A percentile compares a stretch with the other conserved stretches of the same genome.
These are phyloP conservation scores for Drosophila kohkoa DNA, from an alignment of 1,140 invertebrate genomes.

Conservation along the genomic window DNA sequence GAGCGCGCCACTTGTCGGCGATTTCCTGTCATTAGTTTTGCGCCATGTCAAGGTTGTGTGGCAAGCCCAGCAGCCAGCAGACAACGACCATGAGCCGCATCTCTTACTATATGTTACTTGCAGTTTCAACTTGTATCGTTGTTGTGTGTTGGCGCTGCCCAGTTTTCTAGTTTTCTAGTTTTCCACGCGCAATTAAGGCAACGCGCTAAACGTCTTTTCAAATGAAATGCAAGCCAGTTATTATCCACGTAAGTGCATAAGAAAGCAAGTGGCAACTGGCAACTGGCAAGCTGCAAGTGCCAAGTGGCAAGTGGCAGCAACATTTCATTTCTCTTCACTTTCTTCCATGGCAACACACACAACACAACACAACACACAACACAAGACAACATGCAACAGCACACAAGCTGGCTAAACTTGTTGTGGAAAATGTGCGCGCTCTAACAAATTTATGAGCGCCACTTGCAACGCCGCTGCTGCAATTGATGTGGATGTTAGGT, in stretches of 20 bases:
- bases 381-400: slow-evolving; percentile 34
- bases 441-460: slow-evolving; percentile 78
- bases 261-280: slow-evolving; percentile 57
- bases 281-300: slow-evolving; percentile 20
- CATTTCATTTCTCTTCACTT: slow-evolving; percentile 80
- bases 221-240: slow-evolving; percentile 78
- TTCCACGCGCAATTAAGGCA: slow-evolving; percentile 65
- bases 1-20: slow-evolving; percentile 68
- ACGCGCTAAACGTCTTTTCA: slow-evolving; percentile 76
- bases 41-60: slow-evolving; percentile 76
- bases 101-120: slow-evolving; percentile 17
- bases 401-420: slow-evolving; percentile 16
- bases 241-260: slow-evolving; percentile 67
- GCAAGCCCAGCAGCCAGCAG: slow-evolving; percentile 69
- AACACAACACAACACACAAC: not conserved
- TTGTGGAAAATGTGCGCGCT: slow-evolving; percentile 72
- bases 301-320: slow-evolving; percentile 30
- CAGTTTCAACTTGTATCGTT: slow-evolving; percentile 7
- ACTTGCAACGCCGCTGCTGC: slow-evolving; percentile 54
- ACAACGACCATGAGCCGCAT: slow-evolving; percentile 8
- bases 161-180: slow-evolving; percentile 48
- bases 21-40: slow-evolving; percentile 80
- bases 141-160: slow-evolving; percentile 30
- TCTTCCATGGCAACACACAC: slow-evolving; percentile 55
- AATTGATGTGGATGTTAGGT: slow-evolving; percentile 57